These are phyloP conservation scores for Tanytarsus gracilentus DNA, from an alignment of 2,888 invertebrate species.

Conservation along the genomic window DNA sequence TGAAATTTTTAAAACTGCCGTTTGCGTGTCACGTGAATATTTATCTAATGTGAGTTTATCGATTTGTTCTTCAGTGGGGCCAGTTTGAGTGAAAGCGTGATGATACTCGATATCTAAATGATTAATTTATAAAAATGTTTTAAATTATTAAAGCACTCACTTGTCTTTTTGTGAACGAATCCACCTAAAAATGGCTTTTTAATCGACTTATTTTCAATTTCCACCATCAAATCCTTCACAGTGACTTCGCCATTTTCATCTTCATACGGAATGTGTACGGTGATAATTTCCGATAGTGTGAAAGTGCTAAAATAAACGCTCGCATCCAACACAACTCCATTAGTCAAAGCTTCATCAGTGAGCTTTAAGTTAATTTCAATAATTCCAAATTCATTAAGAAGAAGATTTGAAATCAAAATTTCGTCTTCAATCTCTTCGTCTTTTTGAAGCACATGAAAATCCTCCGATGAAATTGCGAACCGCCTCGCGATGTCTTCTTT, in stretches of 20 bases:
- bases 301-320: conserved; percentile 40
- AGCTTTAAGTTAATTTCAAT: conserved; percentile 36
- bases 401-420: conserved; percentile 35
- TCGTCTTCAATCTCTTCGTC: conserved; percentile 40
- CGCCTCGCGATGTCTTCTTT: conserved; percentile 52
- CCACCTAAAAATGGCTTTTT: conserved; percentile 75
- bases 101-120: conserved; percentile 55
- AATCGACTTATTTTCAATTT: conserved; percentile 51
- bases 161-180: conserved; percentile 61
- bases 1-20: conserved; percentile 36
- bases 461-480: conserved; percentile 48
- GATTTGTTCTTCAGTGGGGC: conserved; percentile 38
- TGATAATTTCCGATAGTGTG: conserved; percentile 48
- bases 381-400: conserved; percentile 40
- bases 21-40: conserved; percentile 54
- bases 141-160: conserved; percentile 36
- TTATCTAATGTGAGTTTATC: conserved; percentile 31
- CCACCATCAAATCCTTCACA: conserved; percentile 47
- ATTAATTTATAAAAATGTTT: neutral
- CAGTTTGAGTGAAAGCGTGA: conserved; percentile 76
- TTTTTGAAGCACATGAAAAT: conserved; percentile 46
- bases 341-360: conserved; percentile 30
- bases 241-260: conserved; percentile 38
- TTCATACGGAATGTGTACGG: conserved; percentile 45
- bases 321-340: conserved; percentile 35